phyloP scores from a whole-genome alignment of 2,888 invertebrate species.

The Nomada lathburiana region DNA sequence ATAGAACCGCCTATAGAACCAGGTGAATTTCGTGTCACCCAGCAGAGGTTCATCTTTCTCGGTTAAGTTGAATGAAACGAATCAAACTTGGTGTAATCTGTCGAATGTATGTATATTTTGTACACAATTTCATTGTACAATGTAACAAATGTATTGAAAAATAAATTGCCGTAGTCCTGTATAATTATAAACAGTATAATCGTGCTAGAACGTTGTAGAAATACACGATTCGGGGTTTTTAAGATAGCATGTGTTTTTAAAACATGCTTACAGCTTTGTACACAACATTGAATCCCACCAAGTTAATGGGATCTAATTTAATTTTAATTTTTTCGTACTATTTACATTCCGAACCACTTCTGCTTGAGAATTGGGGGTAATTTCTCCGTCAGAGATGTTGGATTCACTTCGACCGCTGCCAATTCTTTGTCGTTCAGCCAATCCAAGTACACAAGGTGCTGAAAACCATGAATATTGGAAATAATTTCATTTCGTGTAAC shows the following conservation, averaged over 20 bases:
- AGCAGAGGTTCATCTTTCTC: slow-evolving; percentile 77
- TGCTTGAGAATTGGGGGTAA: slow-evolving; percentile 89
- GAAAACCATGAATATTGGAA: slow-evolving; percentile 76
- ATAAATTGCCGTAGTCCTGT: slow-evolving; percentile 20
- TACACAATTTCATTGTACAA: slow-evolving; percentile 20
- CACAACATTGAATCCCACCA: slow-evolving; percentile 18
- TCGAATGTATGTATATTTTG: slow-evolving; percentile 3
- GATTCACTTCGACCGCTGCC: slow-evolving; percentile 91
- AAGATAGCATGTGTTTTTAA: neutral
- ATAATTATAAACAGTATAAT: slow-evolving; percentile 17
- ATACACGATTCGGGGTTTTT: slow-evolving; percentile 21
- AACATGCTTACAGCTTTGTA: slow-evolving; percentile 33
- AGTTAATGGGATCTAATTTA: neutral
- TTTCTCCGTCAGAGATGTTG: slow-evolving; percentile 88
- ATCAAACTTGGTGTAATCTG: neutral
- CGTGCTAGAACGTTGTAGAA: neutral
- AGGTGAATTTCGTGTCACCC: slow-evolving; percentile 68
- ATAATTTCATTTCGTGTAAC: slow-evolving; percentile 77
- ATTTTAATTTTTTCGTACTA: slow-evolving; percentile 2
- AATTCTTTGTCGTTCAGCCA: slow-evolving; percentile 90
- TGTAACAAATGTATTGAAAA: slow-evolving; percentile 45
- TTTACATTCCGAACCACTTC: slow-evolving; percentile 87
- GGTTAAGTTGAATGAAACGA: slow-evolving; percentile 62
- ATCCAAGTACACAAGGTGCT: slow-evolving; percentile 91
- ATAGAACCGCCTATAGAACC: slow-evolving; percentile 78